Evolutionary conservation across 2,113 vertebrate genomes (phyloP), one percentile per base, ranked within the genome.

Genomic region (Emydura subglobosa): DNA sequence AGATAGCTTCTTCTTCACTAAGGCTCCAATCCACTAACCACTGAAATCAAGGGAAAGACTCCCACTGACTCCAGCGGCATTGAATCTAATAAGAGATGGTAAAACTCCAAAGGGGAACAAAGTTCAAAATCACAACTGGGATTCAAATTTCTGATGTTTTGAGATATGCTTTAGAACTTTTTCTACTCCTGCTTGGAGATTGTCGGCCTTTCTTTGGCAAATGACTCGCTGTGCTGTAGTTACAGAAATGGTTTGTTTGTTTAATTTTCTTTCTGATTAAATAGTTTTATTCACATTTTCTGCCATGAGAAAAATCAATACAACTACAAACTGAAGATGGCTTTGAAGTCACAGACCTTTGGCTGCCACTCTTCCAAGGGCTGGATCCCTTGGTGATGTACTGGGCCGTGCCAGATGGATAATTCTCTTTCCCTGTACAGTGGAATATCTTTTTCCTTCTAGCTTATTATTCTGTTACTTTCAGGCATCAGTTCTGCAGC

Each of bases 91-190:
- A 27, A n/a, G 82, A 91, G 51, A 6, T n/a, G 55, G 11, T 11
- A 68, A 68, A 68, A n/a, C 34, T 17, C 31, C 17, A n/a, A n/a
- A 74, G 2, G n/a, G n/a, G 92, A 92, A 51, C 3, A 3, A 39
- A 44, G 19, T 7, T 82, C 25, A 82, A 76, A 24, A 25, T 39
- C 78, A 61, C 61, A 59, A 51, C n/a, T 94, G 79, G 49, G 14
- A 86, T 50, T 8, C 65, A 84, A 44, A 16, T 80, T 44, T 31
- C 21, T 76, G 13, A 7, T 79, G 59, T n/a, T 65, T 24, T 83
- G 47, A 82, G 49, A 7, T 82, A 34, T 5, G 1, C 0, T 0
- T 5, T 4, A 80, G 44, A 53, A 49, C 2, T 25, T 5, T 78
- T 44, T 39, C 31, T 34, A 7, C 47, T 78, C 3, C 3, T 31